A percentile compares a stretch with the other conserved stretches of the same genome.
These are phyloP conservation scores for Thermophis baileyi DNA, from an alignment of 2,113 vertebrate species.

Conservation along the genomic window DNA sequence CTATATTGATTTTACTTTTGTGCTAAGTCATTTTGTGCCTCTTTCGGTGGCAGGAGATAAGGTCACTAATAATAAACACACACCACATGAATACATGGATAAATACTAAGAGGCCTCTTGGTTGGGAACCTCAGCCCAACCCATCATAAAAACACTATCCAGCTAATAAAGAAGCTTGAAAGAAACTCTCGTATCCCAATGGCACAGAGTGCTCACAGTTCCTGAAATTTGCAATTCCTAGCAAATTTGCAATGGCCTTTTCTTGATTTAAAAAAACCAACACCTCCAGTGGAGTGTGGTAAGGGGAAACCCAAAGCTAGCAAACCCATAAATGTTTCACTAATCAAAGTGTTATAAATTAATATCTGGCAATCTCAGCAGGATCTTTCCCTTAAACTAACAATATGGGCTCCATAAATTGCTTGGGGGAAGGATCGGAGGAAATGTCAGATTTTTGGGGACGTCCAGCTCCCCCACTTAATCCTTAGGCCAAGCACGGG, in stretches of 20 bases:
- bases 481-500: constrained; percentile 21
- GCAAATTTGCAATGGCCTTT: not conserved
- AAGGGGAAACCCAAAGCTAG: constrained; percentile 36
- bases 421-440: not conserved
- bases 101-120: not conserved
- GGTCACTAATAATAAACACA: not conserved
- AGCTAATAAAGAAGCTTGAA: not conserved
- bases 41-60: not conserved
- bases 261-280: constrained; percentile 25
- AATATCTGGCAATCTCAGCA: constrained; percentile 18
- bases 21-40: not conserved
- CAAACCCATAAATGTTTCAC: constrained; percentile 40
- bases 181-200: not conserved
- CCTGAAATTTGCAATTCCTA: too few relatives aligned
- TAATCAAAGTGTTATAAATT: constrained; percentile 41
- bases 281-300: constrained; percentile 20
- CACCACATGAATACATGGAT: too few relatives aligned
- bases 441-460: not conserved
- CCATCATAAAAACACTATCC: too few relatives aligned
- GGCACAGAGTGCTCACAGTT: not conserved
- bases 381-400: constrained; percentile 32
- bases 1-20: not conserved
- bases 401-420: constrained; percentile 23
- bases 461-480: not conserved
- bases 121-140: too few relatives aligned